These are phyloP conservation scores for Hylia prasina DNA, from an alignment of 2,113 vertebrate species.

Conservation along the genomic window DNA sequence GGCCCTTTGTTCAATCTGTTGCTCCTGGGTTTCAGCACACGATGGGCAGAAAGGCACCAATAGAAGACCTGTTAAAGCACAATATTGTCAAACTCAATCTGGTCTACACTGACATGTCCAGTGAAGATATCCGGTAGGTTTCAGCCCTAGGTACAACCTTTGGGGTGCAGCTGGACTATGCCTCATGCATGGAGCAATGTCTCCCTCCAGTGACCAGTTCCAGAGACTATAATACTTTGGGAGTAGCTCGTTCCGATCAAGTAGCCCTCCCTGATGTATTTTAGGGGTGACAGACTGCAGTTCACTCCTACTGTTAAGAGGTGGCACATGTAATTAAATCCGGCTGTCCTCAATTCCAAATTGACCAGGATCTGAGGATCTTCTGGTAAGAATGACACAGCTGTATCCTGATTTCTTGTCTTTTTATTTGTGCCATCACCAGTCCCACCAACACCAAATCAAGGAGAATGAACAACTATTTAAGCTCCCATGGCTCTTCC, in stretches of 20 bases:
- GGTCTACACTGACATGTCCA: slow-evolving; percentile 82
- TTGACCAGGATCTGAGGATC: background rate
- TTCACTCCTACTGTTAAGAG: background rate
- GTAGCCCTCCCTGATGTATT: background rate
- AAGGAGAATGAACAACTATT: background rate
- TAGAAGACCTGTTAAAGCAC: slow-evolving; percentile 69
- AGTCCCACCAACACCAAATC: background rate
- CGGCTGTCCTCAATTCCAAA: background rate
- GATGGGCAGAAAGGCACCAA: slow-evolving; percentile 60
- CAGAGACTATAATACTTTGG: background rate
- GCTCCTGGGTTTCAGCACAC: slow-evolving; percentile 83
- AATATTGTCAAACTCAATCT: slow-evolving; percentile 82
- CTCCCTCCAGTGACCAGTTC: slow-evolving; percentile 41
- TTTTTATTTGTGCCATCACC: background rate
- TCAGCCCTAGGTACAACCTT: background rate
- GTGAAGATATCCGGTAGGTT: slow-evolving; percentile 79
- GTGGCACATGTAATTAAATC: background rate
- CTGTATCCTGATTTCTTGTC: background rate
- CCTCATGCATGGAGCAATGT: background rate
- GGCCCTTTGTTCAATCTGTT: slow-evolving; percentile 68
- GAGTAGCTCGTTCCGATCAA: background rate
- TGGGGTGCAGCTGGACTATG: background rate
- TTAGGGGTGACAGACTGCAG: background rate
- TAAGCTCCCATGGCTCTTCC: background rate
- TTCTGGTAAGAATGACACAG: background rate